These are phyloP conservation scores for Chaetodon auriga DNA, from an alignment of 2,113 vertebrate species.

Conservation along the genomic window DNA sequence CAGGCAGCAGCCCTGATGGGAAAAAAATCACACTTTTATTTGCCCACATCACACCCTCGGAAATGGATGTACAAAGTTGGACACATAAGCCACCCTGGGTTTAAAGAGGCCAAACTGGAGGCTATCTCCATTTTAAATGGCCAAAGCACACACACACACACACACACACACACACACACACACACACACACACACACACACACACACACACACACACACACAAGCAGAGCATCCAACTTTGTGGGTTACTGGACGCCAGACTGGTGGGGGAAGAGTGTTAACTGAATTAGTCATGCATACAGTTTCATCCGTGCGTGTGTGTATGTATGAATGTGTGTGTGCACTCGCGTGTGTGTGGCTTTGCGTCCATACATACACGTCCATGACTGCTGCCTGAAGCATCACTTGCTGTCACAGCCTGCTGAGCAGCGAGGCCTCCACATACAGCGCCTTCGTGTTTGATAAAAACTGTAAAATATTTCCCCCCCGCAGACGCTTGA, in stretches of 20 bases:
- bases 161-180: conserved; percentile 1
- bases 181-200: background rate
- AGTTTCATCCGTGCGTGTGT: conserved; percentile 40
- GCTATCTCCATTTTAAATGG: conserved; percentile 20
- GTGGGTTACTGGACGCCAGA: conserved; percentile 48
- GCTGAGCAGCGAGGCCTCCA: conserved; percentile 8
- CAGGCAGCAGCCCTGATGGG: conserved; percentile 16
- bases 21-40: conserved; percentile 40
- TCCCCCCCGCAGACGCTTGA: background rate
- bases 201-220: background rate
- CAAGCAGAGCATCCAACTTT: conserved; percentile 38
- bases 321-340: background rate
- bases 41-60: conserved; percentile 42
- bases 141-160: background rate
- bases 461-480: conserved; percentile 19
- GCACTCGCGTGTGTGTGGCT: background rate
- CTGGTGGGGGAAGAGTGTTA: conserved; percentile 47
- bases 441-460: conserved; percentile 17
- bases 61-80: conserved; percentile 28
- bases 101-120: conserved; percentile 27
- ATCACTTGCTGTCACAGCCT: conserved; percentile 25
- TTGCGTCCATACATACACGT: background rate
- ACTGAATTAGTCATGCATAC: conserved; percentile 73
- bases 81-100: conserved; percentile 20
- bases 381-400: conserved; percentile 3